Base-by-base conservation (phyloP, 2,888 invertebrate genomes). In the Morpho deidamia region DNA sequence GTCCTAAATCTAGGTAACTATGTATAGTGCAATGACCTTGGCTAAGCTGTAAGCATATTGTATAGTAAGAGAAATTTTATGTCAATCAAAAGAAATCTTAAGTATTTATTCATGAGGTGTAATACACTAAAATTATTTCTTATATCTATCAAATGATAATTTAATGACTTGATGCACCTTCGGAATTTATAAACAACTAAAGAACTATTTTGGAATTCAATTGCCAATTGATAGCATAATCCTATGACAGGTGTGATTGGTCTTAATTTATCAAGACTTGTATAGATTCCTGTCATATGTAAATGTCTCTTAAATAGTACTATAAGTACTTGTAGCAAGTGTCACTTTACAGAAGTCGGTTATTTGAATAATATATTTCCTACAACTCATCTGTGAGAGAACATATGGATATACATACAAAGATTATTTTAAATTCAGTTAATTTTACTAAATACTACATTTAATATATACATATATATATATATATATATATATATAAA, bases 21-120 rank as follows among this genome's bases (percentile, higher is more conserved):
- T 72, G 65, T 72, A 68, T 76, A 79, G 87, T 88, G 87, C 87
- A 88, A 88, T 87, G 78, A 81, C 69, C 74, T 77, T 81, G 86
- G 87, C 87, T 68, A 78, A 85, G 87, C 87, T 86, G 74, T 76
- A 66, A 76, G 69, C 72, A 74, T 79, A 72, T 81, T 83, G 72
- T 77, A 73, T 74, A 78, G 81, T 76, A 74, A 65, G 66, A 69
- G 76, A 70, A 72, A 68, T 72, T 78, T 78, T 76, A 69, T 79
- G 74, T 76, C 76, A 67, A 72, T 69, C 41, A 33, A 49, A 49
- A 14, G 32, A 44, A 73, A 74, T 68, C 72, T 75, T 69, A 74
- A 71, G 74, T 76, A 77, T 79, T 78, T 79, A 76, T 81, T 79
- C 71, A 74, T 74, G 57, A 76, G 75, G 80, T 83, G 83, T 82